Conservation (phyloP, 2,888 invertebrate species). For the Ormyrus thymus region DNA sequence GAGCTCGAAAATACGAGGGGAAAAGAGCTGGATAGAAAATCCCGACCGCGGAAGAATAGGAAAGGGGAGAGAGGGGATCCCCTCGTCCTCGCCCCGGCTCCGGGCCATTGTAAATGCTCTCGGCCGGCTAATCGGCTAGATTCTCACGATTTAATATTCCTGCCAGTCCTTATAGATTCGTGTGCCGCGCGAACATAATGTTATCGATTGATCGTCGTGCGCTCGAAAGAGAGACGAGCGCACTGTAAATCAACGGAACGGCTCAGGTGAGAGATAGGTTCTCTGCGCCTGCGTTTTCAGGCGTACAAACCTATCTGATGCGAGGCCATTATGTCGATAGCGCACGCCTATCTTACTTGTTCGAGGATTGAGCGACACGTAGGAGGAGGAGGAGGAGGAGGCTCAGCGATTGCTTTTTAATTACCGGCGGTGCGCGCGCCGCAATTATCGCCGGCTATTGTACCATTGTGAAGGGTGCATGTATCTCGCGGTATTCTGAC, state of each 20-base stretch:
- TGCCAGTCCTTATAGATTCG: conserved; percentile 38
- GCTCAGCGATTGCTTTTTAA: conserved; percentile 45
- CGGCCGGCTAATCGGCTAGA: conserved; percentile 52
- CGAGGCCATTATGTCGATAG: conserved; percentile 24
- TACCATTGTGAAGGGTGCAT: conserved; percentile 29
- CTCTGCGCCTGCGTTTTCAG: too few relatives aligned
- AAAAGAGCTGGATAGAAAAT: conserved; percentile 18
- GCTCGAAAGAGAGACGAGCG: neutral
- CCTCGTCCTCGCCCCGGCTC: conserved; percentile 10
- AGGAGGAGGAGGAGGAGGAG: conserved; percentile 32
- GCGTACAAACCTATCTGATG: conserved; percentile 13
- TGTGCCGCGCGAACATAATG: conserved; percentile 43
- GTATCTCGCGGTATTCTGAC: conserved; percentile 19
- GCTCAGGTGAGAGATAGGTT: conserved; percentile 16
- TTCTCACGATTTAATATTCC: conserved; percentile 58
- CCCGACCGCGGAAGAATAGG: too few relatives aligned
- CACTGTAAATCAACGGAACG: conserved; percentile 10
- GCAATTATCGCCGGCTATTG: conserved; percentile 41
- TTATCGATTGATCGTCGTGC: conserved; percentile 52
- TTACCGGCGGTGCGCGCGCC: conserved; percentile 12
- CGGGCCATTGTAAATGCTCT: conserved; percentile 41
- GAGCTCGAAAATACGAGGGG: neutral
- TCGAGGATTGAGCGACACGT: conserved; percentile 16
- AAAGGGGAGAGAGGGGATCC: conserved; percentile 13
- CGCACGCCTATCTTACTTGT: neutral